Percentiles rank a stretch among this genome's conserved stretches.
phyloP scores from a whole-genome alignment of 2,888 invertebrate genomes.

The Erynnis tages region DNA sequence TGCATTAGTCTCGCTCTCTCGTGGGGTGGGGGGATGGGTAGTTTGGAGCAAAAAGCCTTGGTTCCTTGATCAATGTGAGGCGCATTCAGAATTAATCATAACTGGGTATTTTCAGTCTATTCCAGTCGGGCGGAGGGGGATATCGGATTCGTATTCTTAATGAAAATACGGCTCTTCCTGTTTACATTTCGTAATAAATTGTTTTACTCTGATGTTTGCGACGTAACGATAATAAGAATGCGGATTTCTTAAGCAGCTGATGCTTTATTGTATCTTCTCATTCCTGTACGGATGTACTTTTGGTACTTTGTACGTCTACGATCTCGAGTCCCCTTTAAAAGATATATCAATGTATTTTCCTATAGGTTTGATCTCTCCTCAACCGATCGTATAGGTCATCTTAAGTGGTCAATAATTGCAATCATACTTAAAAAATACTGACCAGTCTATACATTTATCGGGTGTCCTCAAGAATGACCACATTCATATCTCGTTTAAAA shows the following conservation, averaged over 20 bases:
- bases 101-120: slow-evolving; percentile 81
- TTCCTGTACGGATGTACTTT: not conserved
- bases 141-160: slow-evolving; percentile 79
- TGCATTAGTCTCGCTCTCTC: slow-evolving; percentile 77
- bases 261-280: slow-evolving; percentile 51
- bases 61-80: slow-evolving; percentile 81
- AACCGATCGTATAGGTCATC: no score
- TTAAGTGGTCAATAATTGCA: no score
- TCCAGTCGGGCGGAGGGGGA: slow-evolving; percentile 49
- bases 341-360: no score
- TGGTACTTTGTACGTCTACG: not conserved
- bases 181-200: slow-evolving; percentile 82
- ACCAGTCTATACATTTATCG: no score
- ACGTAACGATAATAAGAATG: slow-evolving; percentile 37
- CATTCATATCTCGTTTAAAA: no score
- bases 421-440: no score
- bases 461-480: no score
- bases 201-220: slow-evolving; percentile 70
- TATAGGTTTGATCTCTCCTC: no score
- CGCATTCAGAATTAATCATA: slow-evolving; percentile 82
- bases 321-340: no score
- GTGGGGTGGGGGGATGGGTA: slow-evolving; percentile 68
- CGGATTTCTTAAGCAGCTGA: slow-evolving; percentile 15
- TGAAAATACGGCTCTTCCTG: slow-evolving; percentile 81
- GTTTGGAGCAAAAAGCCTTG: slow-evolving; percentile 79